Base-by-base conservation (phyloP, 1,140 invertebrate species). In the Triops longicaudatus region DNA sequence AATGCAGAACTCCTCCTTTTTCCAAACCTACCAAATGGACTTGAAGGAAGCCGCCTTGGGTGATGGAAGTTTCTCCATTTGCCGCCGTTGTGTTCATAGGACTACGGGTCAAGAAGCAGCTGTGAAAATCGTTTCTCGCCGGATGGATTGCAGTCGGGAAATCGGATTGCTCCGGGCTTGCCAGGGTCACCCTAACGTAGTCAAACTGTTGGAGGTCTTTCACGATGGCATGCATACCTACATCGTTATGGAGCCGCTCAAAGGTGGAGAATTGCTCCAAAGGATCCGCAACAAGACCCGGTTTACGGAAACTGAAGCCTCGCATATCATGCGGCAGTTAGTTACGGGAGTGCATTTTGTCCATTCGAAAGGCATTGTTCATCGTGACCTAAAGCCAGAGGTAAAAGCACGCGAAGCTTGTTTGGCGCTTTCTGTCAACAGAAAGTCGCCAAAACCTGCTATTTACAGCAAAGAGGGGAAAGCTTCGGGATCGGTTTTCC, bases 341-440 rank as follows among this genome's bases (percentile, higher is more conserved):
- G 91, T 95, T 0, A 88, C 89, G 4, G 94, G 93, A 44, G 90
- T 97, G 6, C 84, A 88, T 72, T 94, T 91, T 82, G 93, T 97
- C 88, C 94, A 96, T 85, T 86, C 86, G 26, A 85, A 88, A 76
- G 90, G 90, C 11, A 89, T 96, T 44, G 93, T 95, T 37, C 95
- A 97, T 85, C 84, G 95, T 73, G 95, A 97, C 84, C 87, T 97
- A 3, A 97, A 97, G 84, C 94, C 95, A 4, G 94, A 96, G 85
- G 89, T 90, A 83, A 81, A 75, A 44, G 31, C 31, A 2, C 31
- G 7, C 7, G 31, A 37, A 37, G 31, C 71, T 22, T 7, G 50
- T 72, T 72, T 73, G 22, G 31, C 2, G 31, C 31, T 37, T 37
- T 37, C 31, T 37, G 31, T 37, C 31, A 37, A 37, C 31, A 37